Evolutionary conservation across 2,888 invertebrate genomes (phyloP).

Genomic region (Xestia xanthographa): DNA sequence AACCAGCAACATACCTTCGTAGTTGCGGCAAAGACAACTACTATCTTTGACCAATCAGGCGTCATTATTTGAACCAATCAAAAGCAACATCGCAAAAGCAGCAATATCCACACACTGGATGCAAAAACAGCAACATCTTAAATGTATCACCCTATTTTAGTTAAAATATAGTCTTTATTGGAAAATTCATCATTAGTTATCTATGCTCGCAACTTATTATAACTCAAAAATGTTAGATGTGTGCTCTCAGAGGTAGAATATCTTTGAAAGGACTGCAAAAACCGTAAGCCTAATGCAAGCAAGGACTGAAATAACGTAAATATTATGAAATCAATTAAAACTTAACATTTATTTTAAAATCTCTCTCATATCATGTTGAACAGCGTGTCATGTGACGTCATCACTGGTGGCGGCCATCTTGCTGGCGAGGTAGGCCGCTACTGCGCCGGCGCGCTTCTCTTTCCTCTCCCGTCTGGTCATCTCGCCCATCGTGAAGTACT

Average conservation of each 20-base stretch:
- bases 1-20: too few relatives aligned
- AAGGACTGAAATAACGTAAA: not conserved
- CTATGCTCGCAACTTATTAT: too few relatives aligned
- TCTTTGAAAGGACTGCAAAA: not conserved
- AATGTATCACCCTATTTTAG: too few relatives aligned
- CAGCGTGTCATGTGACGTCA: constrained; percentile 52
- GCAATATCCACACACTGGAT: too few relatives aligned
- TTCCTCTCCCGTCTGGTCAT: constrained; percentile 92
- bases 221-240: not conserved
- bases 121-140: too few relatives aligned
- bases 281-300: not conserved
- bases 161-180: too few relatives aligned
- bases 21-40: too few relatives aligned
- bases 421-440: constrained; percentile 74
- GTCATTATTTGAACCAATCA: too few relatives aligned
- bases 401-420: constrained; percentile 61
- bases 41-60: too few relatives aligned
- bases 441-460: constrained; percentile 79
- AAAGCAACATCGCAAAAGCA: too few relatives aligned
- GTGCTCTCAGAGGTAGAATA: not conserved
- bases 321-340: constrained; percentile 6
- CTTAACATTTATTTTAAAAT: constrained; percentile 42
- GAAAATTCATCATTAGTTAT: too few relatives aligned
- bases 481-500: constrained; percentile 93
- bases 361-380: not conserved